Base-by-base conservation (phyloP, 2,797 vertebrate genomes). In the Ctenopoma multispine region DNA sequence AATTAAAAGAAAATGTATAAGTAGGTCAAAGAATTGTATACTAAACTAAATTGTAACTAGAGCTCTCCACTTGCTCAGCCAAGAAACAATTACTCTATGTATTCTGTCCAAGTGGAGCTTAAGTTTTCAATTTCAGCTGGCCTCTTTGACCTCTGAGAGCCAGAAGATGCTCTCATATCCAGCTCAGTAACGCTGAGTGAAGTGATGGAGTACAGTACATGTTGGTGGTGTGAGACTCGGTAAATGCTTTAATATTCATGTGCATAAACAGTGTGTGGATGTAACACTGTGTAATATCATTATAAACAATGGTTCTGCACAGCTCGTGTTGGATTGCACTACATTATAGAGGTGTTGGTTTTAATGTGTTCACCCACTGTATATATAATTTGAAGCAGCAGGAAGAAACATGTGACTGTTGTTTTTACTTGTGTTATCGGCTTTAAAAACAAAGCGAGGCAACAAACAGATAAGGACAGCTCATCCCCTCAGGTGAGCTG, bases 51-150 rank as follows among this genome's bases (percentile, higher is more conserved):
- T n/a, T n/a, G n/a, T n/a, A n/a, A n/a, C n/a, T n/a, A 18, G 17
- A 71, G 43, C 59, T 69, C 29, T 63, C 21, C 21, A 27, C 51
- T 43, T 44, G 13, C 29, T 68, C 46, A 23, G 40, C 34, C 44
- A 46, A 63, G 49, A 83, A 68, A 84, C 57, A 79, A 77, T 76
- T 81, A 79, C 57, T 57, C 50, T 63, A 55, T 24, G 44, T 36
- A 49, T 67, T 57, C 47, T 49, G 36, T 63, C 70, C 54, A 41
- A 78, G 71, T 61, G 67, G 61, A 62, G 65, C 81, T 72, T 18
- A 18, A 77, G 48, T 64, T 80, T 80, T 83, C 76, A 78, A 61
- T 77, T 74, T 64, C 17, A 56, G 7, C 43, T 62, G 69, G 62
- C 56, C 64, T 76, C 44, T 43, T 14, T 64, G 70, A 73, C 77